Percentiles rank a stretch among this genome's conserved stretches.
Evolutionary conservation across 2,888 invertebrate species (phyloP).

Genomic region (Amphipyra tragopoginis): DNA sequence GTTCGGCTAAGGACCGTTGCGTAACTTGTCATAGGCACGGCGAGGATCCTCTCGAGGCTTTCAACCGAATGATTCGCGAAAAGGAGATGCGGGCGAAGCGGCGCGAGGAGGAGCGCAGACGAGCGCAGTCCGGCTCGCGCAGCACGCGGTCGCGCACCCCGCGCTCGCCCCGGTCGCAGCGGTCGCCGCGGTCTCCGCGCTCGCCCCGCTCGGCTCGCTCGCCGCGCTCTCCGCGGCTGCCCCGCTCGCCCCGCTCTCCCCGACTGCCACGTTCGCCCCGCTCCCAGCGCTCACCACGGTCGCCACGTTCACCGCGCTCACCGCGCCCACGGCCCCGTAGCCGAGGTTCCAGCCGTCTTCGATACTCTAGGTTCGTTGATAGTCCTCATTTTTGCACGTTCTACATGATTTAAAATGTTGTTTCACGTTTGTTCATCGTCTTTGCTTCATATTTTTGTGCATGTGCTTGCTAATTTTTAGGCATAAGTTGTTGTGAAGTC

Average conservation of each 20-base stretch:
- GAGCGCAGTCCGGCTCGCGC: slow-evolving; percentile 83
- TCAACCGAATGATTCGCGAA: slow-evolving; percentile 95
- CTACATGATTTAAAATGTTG: slow-evolving; percentile 13
- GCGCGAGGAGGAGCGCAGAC: slow-evolving; percentile 90
- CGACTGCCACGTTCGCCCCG: slow-evolving; percentile 68
- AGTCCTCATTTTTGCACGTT: slow-evolving; percentile 43
- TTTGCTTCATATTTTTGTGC: slow-evolving; percentile 46
- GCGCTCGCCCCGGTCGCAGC: slow-evolving; percentile 71
- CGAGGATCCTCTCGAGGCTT: slow-evolving; percentile 96
- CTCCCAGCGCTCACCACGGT: slow-evolving; percentile 58
- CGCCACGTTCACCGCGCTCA: slow-evolving; percentile 57
- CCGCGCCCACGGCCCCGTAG: slow-evolving; percentile 76
- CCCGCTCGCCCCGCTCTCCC: slow-evolving; percentile 65
- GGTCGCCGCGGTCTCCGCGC: slow-evolving; percentile 57
- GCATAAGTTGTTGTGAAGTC: slow-evolving; percentile 37
- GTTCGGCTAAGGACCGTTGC: slow-evolving; percentile 49
- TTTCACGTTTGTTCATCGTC: slow-evolving; percentile 29
- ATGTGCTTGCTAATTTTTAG: slow-evolving; percentile 47
- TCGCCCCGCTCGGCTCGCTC: slow-evolving; percentile 57
- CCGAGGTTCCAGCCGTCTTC: slow-evolving; percentile 77
- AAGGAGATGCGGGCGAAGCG: slow-evolving; percentile 94
- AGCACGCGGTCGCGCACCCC: slow-evolving; percentile 80
- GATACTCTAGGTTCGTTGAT: slow-evolving; percentile 84
- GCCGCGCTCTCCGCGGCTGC: slow-evolving; percentile 70
- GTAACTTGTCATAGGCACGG: slow-evolving; percentile 90